Percentiles rank a stretch among this genome's conserved stretches.
Evolutionary conservation across 2,888 invertebrate genomes (phyloP).

Genomic region (Colletes collaris): DNA sequence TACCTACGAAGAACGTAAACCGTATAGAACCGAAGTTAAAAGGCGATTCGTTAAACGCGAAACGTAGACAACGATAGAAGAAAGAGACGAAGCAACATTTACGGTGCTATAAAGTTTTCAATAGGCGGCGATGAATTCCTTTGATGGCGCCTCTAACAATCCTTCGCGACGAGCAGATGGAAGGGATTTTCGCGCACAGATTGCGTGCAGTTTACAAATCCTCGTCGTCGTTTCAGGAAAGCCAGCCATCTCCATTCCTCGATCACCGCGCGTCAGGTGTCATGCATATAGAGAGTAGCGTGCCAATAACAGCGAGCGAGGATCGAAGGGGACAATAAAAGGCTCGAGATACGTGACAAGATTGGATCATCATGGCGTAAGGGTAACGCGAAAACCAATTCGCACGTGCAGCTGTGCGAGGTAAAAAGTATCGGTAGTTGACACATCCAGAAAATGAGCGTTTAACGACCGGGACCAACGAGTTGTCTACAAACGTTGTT

Average conservation of each 20-base stretch:
- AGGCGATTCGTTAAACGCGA: no score
- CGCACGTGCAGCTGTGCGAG: background rate
- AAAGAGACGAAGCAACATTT: background rate
- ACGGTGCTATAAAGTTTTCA: background rate
- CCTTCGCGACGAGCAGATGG: background rate
- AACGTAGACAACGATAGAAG: background rate
- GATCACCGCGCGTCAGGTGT: no score
- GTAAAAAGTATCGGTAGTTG: no score
- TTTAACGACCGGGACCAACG: no score
- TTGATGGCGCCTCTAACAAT: slow-evolving; percentile 6
- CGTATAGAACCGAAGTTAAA: no score
- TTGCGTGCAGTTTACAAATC: slow-evolving; percentile 13
- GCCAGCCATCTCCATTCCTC: no score
- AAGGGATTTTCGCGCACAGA: slow-evolving; percentile 1
- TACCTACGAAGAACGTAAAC: no score
- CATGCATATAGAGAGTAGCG: background rate
- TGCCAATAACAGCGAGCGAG: background rate
- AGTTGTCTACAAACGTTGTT: no score
- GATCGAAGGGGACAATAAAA: no score
- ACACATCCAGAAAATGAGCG: no score
- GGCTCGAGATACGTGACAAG: slow-evolving; percentile 11
- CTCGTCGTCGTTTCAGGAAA: background rate
- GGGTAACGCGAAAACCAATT: slow-evolving; percentile 48
- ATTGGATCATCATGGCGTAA: background rate
- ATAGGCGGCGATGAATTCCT: slow-evolving; percentile 2